These are phyloP conservation scores for Buceros bicornis DNA, from an alignment of 2,797 vertebrate species.

Conservation along the genomic window DNA sequence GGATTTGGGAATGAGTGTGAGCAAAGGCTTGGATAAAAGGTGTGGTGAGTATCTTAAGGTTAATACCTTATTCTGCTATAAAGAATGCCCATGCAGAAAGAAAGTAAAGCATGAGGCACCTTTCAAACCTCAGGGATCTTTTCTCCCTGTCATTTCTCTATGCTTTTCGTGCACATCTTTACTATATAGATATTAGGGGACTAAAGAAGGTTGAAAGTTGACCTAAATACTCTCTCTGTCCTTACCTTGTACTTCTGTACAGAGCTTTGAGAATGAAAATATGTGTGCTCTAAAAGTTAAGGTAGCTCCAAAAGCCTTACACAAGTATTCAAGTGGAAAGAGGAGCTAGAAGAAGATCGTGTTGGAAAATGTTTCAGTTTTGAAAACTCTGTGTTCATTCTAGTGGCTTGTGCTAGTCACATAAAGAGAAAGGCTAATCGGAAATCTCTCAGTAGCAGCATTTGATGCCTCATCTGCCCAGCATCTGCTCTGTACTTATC, in stretches of 20 bases:
- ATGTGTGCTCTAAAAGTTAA: neutral
- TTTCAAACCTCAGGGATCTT: neutral
- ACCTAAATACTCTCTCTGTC: slow-evolving; percentile 10
- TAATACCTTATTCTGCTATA: neutral
- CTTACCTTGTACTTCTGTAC: neutral
- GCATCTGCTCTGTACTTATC: neutral
- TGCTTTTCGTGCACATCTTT: neutral
- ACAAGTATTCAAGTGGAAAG: neutral
- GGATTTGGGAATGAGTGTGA: neutral
- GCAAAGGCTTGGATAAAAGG: neutral
- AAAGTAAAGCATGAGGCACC: neutral
- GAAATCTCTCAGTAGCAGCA: neutral
- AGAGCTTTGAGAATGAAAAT: neutral
- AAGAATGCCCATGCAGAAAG: neutral
- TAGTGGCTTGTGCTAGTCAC: neutral
- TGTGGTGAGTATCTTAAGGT: neutral
- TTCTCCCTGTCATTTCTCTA: neutral
- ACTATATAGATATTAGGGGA: neutral
- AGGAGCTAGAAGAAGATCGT: neutral
- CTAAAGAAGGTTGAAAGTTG: slow-evolving; percentile 12
- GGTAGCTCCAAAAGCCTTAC: neutral
- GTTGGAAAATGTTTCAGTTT: neutral
- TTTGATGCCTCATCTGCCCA: neutral
- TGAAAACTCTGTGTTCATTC: neutral
- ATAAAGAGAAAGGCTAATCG: neutral